Evolutionary conservation across 2,797 vertebrate genomes (phyloP), one percentile per base, ranked within the genome.

Genomic region (Cyclopterus lumpus): DNA sequence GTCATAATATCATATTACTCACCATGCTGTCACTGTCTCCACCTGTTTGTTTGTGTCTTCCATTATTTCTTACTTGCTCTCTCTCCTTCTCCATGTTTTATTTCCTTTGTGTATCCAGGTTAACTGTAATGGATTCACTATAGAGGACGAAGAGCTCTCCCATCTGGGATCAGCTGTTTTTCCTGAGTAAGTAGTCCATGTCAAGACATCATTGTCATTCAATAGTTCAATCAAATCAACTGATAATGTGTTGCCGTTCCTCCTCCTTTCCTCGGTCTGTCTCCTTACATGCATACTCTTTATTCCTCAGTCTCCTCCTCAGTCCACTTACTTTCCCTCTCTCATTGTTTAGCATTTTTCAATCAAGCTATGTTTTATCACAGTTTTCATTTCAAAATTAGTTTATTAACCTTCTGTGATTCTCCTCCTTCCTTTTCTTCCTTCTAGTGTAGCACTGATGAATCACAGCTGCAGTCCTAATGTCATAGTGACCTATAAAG

Each of bases 391-490:
- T 61, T 72, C 6, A 4, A 44, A 1, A 5, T 11, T 18, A 1
- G 57, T 53, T 15, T 61, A 0, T 11, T 40, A 7, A 55, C 30
- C 2, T 9, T 49, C n/a, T 69, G 3, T 64, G 22, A 1, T 63
- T 71, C 14, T 60, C 15, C 40, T 38, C 16, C 12, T 66, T 64
- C n/a, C 14, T 20, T 48, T 71, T 53, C 5, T 53, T 66, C 34
- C 14, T 68, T 82, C 2, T 69, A 98, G 98, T 49, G 97, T 99
- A 78, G 98, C 98, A 0, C 78, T 99, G 88, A 99, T 99, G 98
- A 99, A 99, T 88, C 98, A 99, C 87, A 98, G 98, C 92, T 99
- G 98, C 80, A 97, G 95, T 78, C 98, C 97, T 55, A 99, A 99
- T 75, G 97, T 98, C 88, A 99, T 99, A 38, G 97, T 99, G 79